Percentiles rank a stretch among this genome's conserved stretches.
Evolutionary conservation across 2,888 invertebrate genomes (phyloP).

Genomic region (Fragum fragum): DNA sequence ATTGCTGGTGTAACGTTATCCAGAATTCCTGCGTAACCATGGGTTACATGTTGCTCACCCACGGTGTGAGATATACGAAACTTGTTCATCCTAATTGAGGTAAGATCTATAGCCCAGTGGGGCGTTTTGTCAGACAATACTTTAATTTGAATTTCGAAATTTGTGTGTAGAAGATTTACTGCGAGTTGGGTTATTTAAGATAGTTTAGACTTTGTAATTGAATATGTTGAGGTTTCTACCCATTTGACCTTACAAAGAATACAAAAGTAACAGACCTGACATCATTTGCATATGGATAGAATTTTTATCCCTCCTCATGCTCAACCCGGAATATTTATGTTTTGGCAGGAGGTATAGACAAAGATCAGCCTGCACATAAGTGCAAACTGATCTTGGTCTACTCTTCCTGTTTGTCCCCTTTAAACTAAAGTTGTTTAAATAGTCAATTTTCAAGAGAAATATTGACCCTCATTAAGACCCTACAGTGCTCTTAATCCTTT

Average conservation of each 20-base stretch:
- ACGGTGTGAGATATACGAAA: conserved; percentile 60
- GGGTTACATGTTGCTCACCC: conserved; percentile 30
- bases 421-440: too few species aligned
- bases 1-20: conserved; percentile 35
- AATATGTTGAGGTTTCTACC: not conserved
- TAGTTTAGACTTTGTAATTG: not conserved
- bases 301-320: too few species aligned
- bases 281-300: too few species aligned
- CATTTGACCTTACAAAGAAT: not conserved
- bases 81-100: conserved; percentile 54
- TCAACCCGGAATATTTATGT: too few species aligned
- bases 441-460: too few species aligned
- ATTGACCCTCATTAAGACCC: too few species aligned
- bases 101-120: conserved; percentile 44
- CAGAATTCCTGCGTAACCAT: conserved; percentile 38
- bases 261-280: not conserved
- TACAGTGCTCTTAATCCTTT: too few species aligned
- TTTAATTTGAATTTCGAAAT: conserved; percentile 47
- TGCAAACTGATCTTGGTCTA: too few species aligned
- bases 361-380: too few species aligned
- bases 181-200: conserved; percentile 23
- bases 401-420: too few species aligned
- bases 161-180: conserved; percentile 22
- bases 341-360: too few species aligned
- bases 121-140: conserved; percentile 42